Conservation (phyloP, 2,113 vertebrate genomes). For the Anarhynchus alexandrinus region DNA sequence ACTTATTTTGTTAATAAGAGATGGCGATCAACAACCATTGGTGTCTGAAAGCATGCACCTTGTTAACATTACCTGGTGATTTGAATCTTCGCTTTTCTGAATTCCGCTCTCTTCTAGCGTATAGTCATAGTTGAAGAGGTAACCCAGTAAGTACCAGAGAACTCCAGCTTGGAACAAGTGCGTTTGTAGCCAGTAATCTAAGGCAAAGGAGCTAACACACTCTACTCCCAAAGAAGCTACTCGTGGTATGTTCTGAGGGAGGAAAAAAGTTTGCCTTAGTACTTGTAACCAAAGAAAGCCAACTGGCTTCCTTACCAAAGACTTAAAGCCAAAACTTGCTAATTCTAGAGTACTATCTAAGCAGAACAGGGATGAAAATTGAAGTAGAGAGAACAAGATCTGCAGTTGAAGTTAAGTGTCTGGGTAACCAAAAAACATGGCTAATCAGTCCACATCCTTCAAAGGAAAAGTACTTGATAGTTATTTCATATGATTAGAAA, state of each 20-base stretch:
- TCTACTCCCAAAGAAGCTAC: conserved; percentile 88
- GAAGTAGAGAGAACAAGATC: not conserved
- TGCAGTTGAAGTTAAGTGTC: not conserved
- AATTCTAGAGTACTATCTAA: not conserved
- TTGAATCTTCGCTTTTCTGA: conserved; percentile 92
- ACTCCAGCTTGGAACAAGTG: conserved; percentile 94
- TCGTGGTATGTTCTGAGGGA: conserved; percentile 83
- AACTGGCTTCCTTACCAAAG: not conserved
- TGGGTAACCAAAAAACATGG: not conserved
- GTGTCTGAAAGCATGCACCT: not conserved
- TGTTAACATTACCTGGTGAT: conserved; percentile 84
- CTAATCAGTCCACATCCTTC: not conserved
- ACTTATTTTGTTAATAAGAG: not conserved
- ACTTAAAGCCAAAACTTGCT: not conserved
- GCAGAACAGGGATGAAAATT: not conserved
- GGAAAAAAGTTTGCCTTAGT: not conserved
- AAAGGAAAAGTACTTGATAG: not conserved
- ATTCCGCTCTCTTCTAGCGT: conserved; percentile 97
- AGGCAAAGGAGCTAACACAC: conserved; percentile 93
- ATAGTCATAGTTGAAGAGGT: conserved; percentile 96
- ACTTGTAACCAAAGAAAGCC: not conserved
- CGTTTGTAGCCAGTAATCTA: conserved; percentile 96
- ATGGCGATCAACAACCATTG: not conserved
- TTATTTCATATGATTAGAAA: not conserved
- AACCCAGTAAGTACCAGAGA: conserved; percentile 92